These are phyloP conservation scores for Nesoenas mayeri DNA, from an alignment of 2,113 vertebrate genomes.

Conservation along the genomic window DNA sequence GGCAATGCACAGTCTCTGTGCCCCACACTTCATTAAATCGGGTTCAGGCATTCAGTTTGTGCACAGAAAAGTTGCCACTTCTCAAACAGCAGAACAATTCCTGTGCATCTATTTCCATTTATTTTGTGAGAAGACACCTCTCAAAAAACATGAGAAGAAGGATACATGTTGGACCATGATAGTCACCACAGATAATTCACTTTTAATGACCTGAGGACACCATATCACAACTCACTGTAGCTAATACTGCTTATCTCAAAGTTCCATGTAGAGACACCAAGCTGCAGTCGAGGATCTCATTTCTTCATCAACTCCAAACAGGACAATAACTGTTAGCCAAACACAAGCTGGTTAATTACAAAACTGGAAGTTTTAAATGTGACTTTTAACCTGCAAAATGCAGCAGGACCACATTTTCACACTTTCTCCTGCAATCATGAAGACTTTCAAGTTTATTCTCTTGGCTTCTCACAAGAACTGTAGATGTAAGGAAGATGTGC, in stretches of 20 bases:
- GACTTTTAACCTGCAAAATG: neutral
- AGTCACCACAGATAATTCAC: neutral
- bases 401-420: neutral
- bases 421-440: neutral
- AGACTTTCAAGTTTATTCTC: neutral
- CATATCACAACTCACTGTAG: neutral
- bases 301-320: neutral
- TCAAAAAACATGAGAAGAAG: neutral
- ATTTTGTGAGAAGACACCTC: neutral
- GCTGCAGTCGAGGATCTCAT: neutral
- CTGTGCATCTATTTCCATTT: neutral
- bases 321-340: neutral
- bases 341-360: neutral
- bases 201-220: neutral
- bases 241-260: neutral
- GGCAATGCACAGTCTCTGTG: neutral
- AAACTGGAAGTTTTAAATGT: neutral
- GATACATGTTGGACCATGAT: accelerated
- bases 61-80: neutral
- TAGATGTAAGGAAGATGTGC: neutral
- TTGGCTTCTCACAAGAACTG: neutral
- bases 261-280: neutral
- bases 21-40: neutral
- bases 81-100: neutral
- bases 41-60: accelerated